Evolutionary conservation across 2,888 invertebrate species (phyloP), one percentile per base, ranked within the genome.

Genomic region (Clistopyga incitator): DNA sequence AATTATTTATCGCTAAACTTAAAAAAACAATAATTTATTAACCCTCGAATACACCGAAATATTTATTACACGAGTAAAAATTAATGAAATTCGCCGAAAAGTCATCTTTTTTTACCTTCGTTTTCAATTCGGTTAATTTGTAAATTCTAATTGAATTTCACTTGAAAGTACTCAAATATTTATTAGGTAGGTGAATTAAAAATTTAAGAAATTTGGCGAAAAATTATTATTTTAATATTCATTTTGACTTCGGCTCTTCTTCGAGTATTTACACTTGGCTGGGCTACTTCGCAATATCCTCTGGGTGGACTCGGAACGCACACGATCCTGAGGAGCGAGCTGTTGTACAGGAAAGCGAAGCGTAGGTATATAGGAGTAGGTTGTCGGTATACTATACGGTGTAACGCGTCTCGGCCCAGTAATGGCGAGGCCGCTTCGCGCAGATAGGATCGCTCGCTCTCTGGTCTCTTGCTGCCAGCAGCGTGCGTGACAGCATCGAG

Each of bases 351-450:
- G 47, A 61, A 42, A 74, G 54, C 54, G 54, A 61, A 18, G 23
- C 34, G 18, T 20, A 11, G 11, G 23, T 54, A 25, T 56, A 61
- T 61, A 61, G 61, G 8, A 18, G 34, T n/a, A 18, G 38, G 45
- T 50, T 64, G 45, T 52, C 70, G 54, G 45, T 45, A 18, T 61
- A 61, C 50, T 38, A 68, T 75, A 61, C 29, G 64, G 20, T 20
- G 34, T 64, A 72, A 77, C 56, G 70, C 45, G 52, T 76, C 65
- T 67, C 68, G 59, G 34, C 45, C 79, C 87, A 84, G 84, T 90
- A 90, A 91, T 88, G 88, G 86, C 89, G 88, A 90, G 88, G 89
- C 89, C 88, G 90, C 87, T 88, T 88, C 82, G 86, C 74, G 47
- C 79, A 65, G 90, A 91, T 90, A 90, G 86, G 86, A 90, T 90